A percentile compares a stretch with the other conserved stretches of the same genome.
Conservation (phyloP, 2,113 vertebrate species). For the Casuarius casuarius region DNA sequence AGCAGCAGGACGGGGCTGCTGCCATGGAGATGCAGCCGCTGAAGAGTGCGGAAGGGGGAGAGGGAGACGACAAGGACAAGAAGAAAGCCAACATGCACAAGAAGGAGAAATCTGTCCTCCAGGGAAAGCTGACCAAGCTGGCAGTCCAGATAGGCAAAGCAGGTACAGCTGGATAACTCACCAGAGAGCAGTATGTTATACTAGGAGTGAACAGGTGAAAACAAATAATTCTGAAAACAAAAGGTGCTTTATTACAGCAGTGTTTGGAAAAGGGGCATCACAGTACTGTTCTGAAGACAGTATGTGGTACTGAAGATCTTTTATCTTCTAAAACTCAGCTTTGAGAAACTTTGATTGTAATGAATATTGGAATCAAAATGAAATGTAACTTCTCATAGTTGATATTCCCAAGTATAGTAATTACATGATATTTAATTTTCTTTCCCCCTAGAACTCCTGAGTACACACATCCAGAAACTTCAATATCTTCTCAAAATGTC, state of each 20-base stretch:
- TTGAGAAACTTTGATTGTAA: background rate
- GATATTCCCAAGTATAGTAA: background rate
- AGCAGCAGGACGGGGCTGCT: conserved; percentile 96
- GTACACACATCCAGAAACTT: background rate
- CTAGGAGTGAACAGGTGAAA: background rate
- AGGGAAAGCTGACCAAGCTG: conserved; percentile 98
- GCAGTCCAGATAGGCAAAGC: conserved; percentile 99
- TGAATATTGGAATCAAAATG: conserved; percentile 29
- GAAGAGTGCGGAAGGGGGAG: conserved; percentile 96
- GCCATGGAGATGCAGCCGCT: conserved; percentile 99
- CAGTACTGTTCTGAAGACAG: background rate
- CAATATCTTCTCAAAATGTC: background rate
- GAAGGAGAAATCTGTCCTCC: conserved; percentile 98
- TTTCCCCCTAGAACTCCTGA: background rate
- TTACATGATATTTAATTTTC: conserved; percentile 11
- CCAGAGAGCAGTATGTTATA: background rate
- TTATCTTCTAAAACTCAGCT: background rate
- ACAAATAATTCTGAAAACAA: background rate
- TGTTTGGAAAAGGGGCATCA: background rate
- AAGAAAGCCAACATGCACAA: conserved; percentile 92
- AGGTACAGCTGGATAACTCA: conserved; percentile 73
- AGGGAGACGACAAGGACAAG: conserved; percentile 92
- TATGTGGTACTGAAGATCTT: background rate
- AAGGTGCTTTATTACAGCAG: rapidly evolving
- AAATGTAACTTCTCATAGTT: background rate